Conservation (phyloP, 2,888 invertebrate species). For the Barypeithes pellucidus region DNA sequence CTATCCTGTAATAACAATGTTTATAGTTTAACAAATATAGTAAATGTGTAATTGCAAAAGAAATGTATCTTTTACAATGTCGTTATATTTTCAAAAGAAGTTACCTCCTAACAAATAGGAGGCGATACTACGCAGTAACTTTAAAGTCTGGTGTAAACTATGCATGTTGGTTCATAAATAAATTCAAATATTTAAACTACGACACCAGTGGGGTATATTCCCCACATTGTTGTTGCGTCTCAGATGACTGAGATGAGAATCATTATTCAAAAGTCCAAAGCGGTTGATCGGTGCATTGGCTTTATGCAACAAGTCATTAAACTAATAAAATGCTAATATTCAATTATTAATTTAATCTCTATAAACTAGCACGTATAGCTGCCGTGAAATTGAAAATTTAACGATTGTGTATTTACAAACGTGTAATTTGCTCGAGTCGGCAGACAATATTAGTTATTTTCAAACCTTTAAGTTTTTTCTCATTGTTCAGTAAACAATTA, state of each 20-base stretch:
- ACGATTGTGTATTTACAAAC: conserved; percentile 18
- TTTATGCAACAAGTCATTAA: conserved; percentile 20
- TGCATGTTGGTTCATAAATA: no score
- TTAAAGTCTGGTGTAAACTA: no score
- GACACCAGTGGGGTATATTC: no score
- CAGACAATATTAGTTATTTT: not conserved
- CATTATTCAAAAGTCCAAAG: not conserved
- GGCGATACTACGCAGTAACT: no score
- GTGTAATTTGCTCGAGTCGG: conserved; percentile 5
- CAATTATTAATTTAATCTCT: conserved; percentile 22
- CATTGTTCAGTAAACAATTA: not conserved
- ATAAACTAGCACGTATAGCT: conserved; percentile 5
- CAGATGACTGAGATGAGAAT: not conserved
- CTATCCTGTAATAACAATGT: no score
- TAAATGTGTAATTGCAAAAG: no score
- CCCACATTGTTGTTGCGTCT: no score
- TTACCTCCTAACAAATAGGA: no score
- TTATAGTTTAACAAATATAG: no score
- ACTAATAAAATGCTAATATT: conserved; percentile 30
- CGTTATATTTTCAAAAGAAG: no score
- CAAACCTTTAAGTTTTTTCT: not conserved
- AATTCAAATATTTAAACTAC: no score
- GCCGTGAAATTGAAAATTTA: conserved; percentile 26
- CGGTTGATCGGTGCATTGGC: conserved; percentile 20
- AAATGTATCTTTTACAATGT: no score